These are phyloP conservation scores for Poecile atricapillus DNA, from an alignment of 2,113 vertebrate genomes.

Conservation along the genomic window DNA sequence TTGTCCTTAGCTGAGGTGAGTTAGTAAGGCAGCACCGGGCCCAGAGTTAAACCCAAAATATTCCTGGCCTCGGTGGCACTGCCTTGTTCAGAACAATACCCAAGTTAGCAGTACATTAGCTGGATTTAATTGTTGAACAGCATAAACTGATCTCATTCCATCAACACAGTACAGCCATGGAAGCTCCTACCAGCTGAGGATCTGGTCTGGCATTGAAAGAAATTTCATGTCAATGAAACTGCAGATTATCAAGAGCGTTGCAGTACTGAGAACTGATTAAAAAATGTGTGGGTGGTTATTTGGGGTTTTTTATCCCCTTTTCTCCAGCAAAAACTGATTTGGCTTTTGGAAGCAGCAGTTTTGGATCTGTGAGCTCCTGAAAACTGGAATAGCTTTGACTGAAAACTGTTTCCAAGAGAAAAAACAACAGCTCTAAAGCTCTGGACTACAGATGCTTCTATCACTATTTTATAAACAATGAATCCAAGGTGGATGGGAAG, in stretches of 20 bases:
- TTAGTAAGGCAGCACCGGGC: background rate
- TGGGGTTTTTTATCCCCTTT: rapidly evolving
- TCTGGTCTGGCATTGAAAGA: background rate
- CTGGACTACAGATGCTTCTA: background rate
- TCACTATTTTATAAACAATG: background rate
- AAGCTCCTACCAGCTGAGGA: background rate
- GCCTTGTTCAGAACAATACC: background rate
- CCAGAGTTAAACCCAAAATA: background rate
- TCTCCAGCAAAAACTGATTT: background rate
- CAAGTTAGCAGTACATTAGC: background rate
- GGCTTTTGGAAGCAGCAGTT: background rate
- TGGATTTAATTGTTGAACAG: background rate
- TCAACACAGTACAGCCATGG: background rate
- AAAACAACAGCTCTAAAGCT: background rate
- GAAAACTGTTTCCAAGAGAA: background rate
- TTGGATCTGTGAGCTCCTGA: background rate
- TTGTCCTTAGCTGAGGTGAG: background rate
- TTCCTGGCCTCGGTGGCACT: background rate
- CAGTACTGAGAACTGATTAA: background rate
- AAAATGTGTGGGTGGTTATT: background rate
- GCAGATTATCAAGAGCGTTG: background rate
- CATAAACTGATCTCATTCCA: background rate
- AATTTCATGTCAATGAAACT: background rate
- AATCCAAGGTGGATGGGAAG: background rate
- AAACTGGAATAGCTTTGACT: background rate